These are phyloP conservation scores for Ctenosaura bakeri DNA, from an alignment of 2,797 vertebrate species.

Conservation along the genomic window DNA sequence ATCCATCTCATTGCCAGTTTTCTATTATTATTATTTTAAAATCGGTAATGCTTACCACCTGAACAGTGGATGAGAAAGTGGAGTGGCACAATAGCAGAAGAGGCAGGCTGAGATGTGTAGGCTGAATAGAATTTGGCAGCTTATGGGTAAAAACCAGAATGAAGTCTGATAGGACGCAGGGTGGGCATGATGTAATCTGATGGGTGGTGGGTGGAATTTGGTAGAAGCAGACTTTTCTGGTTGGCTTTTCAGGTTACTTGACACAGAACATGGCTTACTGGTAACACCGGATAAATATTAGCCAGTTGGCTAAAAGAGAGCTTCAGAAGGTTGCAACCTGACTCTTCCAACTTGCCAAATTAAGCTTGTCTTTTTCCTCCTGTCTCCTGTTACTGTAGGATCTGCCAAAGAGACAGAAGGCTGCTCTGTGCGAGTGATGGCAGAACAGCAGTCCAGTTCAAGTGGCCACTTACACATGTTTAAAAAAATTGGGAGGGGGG, in stretches of 20 bases:
- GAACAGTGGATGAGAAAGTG: background rate
- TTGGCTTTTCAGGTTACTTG: background rate
- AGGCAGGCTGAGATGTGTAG: background rate
- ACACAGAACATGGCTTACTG: background rate
- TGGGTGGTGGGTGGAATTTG: background rate
- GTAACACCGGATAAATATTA: background rate
- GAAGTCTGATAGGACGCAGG: background rate
- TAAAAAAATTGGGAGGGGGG: too few relatives aligned
- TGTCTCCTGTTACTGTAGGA: background rate
- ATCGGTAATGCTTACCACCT: background rate
- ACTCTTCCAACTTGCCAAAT: background rate
- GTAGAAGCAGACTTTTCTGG: background rate
- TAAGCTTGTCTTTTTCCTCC: background rate
- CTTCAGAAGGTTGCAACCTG: background rate
- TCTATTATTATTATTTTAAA: background rate
- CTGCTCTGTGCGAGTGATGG: background rate
- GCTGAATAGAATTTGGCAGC: background rate
- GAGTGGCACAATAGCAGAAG: background rate
- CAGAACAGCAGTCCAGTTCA: background rate
- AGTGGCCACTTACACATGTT: background rate
- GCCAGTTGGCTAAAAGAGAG: background rate
- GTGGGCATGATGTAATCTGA: background rate
- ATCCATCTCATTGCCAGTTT: background rate
- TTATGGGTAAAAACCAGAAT: background rate
- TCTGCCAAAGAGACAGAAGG: background rate